phyloP scores from a whole-genome alignment of 2,888 invertebrate species.

The Heliconius ethilla region DNA sequence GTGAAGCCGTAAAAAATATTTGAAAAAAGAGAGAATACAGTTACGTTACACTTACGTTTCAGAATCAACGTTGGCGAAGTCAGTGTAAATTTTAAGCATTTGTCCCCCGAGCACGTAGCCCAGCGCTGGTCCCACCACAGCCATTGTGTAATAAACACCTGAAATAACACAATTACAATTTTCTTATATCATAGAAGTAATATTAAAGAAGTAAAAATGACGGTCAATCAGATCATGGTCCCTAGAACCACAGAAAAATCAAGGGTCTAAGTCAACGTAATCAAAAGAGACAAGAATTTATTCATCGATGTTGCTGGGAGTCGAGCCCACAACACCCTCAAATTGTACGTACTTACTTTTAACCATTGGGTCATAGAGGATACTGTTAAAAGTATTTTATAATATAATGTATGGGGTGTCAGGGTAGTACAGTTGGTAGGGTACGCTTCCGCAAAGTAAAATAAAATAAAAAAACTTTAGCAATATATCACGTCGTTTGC shows the following conservation, averaged over 20 bases:
- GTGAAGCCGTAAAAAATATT: too few species aligned
- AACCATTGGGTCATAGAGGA: neutral
- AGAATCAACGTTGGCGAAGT: slow-evolving; percentile 85
- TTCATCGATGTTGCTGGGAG: too few species aligned
- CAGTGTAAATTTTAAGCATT: slow-evolving; percentile 89
- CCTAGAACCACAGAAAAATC: too few species aligned
- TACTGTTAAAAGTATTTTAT: slow-evolving; percentile 3
- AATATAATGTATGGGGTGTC: slow-evolving; percentile 13
- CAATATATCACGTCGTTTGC: slow-evolving; percentile 21
- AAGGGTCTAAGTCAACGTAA: too few species aligned
- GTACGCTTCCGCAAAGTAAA: slow-evolving; percentile 80
- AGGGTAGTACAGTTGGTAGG: neutral
- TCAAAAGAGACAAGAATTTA: too few species aligned
- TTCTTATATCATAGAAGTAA: too few species aligned
- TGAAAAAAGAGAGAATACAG: neutral
- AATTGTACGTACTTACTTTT: neutral
- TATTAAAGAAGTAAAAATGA: too few species aligned
- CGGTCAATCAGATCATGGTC: too few species aligned
- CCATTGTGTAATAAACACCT: slow-evolving; percentile 87
- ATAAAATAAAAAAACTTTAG: slow-evolving; percentile 11
- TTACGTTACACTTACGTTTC: slow-evolving; percentile 79
- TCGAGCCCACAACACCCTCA: neutral
- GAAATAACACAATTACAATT: neutral
- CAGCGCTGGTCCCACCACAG: slow-evolving; percentile 90
- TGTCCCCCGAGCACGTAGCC: slow-evolving; percentile 94